Conservation (phyloP, 92 coral and sea anemone species). For the Phenganax stokvisi region DNA sequence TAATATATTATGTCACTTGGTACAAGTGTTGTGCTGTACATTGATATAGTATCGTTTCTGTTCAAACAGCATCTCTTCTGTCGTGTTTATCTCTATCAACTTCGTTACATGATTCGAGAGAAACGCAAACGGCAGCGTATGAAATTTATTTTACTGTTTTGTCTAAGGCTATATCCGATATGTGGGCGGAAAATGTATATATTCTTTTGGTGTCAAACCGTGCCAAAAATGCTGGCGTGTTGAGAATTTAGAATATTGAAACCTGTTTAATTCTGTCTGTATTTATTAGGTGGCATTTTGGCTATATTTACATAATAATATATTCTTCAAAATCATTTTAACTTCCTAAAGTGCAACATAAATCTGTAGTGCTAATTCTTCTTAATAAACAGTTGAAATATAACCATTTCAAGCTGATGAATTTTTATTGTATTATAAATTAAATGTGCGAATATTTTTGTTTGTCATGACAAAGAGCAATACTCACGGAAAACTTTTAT, state of each 20-base stretch:
- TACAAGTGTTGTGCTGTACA: background rate
- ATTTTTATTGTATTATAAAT: background rate
- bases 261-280: background rate
- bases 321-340: slow-evolving; percentile 12
- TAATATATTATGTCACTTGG: background rate
- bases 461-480: background rate
- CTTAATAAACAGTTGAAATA: background rate
- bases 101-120: background rate
- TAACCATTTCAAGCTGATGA: background rate
- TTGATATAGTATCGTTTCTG: background rate
- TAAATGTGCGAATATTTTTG: background rate
- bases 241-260: background rate
- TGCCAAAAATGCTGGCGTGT: background rate
- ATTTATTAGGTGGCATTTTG: background rate
- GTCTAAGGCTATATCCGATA: background rate
- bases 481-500: background rate
- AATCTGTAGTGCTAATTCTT: background rate
- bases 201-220: background rate
- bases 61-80: background rate
- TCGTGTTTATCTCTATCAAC: background rate
- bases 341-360: background rate
- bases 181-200: slow-evolving; percentile 27
- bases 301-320: background rate
- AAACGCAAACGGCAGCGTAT: background rate
- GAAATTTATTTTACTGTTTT: slow-evolving; percentile 12